Evolutionary conservation across 2,113 vertebrate species (phyloP), one percentile per base, ranked within the genome.

Genomic region (Tachysurus fulvidraco): DNA sequence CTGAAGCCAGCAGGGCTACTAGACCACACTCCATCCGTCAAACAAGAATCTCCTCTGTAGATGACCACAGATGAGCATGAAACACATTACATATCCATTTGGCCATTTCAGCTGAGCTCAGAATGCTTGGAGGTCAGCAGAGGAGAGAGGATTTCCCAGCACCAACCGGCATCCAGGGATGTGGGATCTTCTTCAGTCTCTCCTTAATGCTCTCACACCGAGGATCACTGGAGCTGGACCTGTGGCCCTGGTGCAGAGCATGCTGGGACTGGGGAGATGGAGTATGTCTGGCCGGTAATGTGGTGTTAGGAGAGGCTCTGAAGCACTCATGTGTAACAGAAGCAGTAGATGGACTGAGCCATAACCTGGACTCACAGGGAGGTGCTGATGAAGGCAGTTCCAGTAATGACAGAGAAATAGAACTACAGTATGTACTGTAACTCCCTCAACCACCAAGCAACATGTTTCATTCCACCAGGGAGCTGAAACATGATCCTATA

Each of bases 271-370:
- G 79, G 73, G 85, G 86, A 91, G 86, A 89, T 89, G 85, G 65
- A 91, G 91, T 89, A 91, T 88, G 86, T 89, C 87, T 83, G 50
- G 54, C 30, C 65, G 88, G 79, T 90, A 91, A 92, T 89, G 90
- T 88, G 79, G 76, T 86, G 81, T 83, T 90, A 81, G 88, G 54
- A 64, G 84, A 80, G 60, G 30, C 46, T 83, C 59, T 55, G 25
- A 25, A 55, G 71, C 60, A 3, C 28, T 64, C 62, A 17, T 69
- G 81, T 86, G 86, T 81, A 88, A 90, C 85, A 41, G 83, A 87
- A 82, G 65, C 84, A 62, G 67, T 88, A 84, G 86, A 86, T 59
- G 84, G 84, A 89, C 88, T 25, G 79, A 62, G 82, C 28, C 19
- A 60, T 87, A 79, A 80, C 77, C 36, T 46, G 41, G 81, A 86